Evolutionary conservation across 2,888 invertebrate species (phyloP), one percentile per base, ranked within the genome.

Genomic region (Allacma fusca): DNA sequence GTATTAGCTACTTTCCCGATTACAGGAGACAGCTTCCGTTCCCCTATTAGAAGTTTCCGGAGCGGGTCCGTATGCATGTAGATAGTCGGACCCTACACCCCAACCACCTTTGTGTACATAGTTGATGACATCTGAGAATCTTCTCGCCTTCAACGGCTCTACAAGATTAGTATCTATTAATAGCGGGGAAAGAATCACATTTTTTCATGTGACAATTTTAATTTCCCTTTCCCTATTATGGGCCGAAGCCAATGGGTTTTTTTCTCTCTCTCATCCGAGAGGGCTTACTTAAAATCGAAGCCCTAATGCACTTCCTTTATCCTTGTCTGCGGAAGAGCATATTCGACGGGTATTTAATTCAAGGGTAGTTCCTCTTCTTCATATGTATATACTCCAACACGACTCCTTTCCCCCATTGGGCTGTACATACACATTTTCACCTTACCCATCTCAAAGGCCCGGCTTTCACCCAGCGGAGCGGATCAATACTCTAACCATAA

Each of bases 51-150:
- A 34, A 9, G 34, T 34, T 34, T 34, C 34, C 34, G 9, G 4
- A 34, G 9, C 9, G 9, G 34, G 34, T 34, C 4, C 9, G 34
- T 34, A 34, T 7, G 9, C 4, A 34, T 34, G 9, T 34, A 34
- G 4, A 4, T 34, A 34, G 34, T 34, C 34, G 9, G 4, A 34
- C 34, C 34, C 34, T n/a, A 34, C 34, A 34, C 34, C 4, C 34
- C 9, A n/a, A n/a, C n/a, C n/a, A n/a, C 9, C 5, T 34, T 4
- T 34, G 34, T 34, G 34, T 34, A 34, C 50, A 50, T 50, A 50
- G 50, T 50, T 19, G 69, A 70, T 70, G 70, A 70, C 26, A 70
- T 70, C 70, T 70, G 44, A 44, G 43, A 70, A 50, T 69, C 26
- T 70, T 68, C 50, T 70, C 40, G 44, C 40, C 44, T 24, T 50